phyloP scores from a whole-genome alignment of 1,140 invertebrate species.

The Megalopta genalis region DNA sequence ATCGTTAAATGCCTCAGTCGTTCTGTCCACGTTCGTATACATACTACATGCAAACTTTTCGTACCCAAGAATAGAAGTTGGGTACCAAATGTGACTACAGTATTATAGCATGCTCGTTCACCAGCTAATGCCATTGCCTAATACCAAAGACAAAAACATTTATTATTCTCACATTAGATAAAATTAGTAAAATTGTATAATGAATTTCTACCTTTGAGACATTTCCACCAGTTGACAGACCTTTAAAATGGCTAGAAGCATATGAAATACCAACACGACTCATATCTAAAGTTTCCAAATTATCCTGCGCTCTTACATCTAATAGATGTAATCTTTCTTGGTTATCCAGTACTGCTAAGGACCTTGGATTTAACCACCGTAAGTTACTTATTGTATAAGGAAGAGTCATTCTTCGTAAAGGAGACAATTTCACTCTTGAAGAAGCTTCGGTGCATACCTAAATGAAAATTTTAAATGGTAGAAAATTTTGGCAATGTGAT shows the following conservation, averaged over 20 bases:
- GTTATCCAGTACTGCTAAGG: conserved; percentile 91
- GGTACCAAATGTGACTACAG: conserved; percentile 89
- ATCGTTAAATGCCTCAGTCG: conserved; percentile 86
- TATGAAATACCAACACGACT: conserved; percentile 93
- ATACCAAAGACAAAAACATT: conserved; percentile 14
- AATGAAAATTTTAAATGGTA: conserved; percentile 45
- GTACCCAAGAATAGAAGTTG: conserved; percentile 93
- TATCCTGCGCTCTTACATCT: conserved; percentile 92
- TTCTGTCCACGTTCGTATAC: conserved; percentile 91
- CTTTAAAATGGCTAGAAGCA: conserved; percentile 95
- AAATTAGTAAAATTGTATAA: background rate
- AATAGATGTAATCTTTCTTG: conserved; percentile 92
- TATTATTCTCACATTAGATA: conserved; percentile 4
- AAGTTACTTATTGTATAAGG: conserved; percentile 86
- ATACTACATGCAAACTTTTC: conserved; percentile 89
- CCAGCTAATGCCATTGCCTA: conserved; percentile 90
- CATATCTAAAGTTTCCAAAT: conserved; percentile 91
- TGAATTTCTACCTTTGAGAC: conserved; percentile 81
- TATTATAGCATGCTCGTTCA: conserved; percentile 94
- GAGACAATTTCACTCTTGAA: conserved; percentile 82
- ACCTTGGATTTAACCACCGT: conserved; percentile 93
- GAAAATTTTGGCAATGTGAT: background rate
- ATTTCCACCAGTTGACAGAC: conserved; percentile 88
- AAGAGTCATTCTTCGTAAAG: conserved; percentile 85
- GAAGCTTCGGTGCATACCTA: conserved; percentile 77